Percentiles rank a stretch among this genome's conserved stretches.
Evolutionary conservation across 2,113 vertebrate species (phyloP).

Genomic region (Serinus canaria): DNA sequence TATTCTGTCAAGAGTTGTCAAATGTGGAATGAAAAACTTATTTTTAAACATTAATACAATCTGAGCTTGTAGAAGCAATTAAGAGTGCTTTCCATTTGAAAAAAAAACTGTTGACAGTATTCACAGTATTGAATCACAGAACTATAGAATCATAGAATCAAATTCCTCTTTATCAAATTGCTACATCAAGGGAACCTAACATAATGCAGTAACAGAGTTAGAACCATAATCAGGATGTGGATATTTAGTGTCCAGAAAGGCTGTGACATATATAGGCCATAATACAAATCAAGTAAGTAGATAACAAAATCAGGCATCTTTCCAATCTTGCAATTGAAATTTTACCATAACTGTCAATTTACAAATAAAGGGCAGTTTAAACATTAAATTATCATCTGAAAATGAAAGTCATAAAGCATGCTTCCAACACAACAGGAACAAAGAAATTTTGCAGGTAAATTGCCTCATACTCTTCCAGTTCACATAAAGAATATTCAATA

Average conservation of each 20-base stretch:
- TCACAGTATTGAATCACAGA: not conserved
- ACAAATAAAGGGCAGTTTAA: not conserved
- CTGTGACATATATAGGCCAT: not conserved
- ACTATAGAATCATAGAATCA: not conserved
- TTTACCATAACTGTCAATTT: not conserved
- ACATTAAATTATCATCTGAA: not conserved
- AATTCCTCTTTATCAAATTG: not conserved
- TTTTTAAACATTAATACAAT: constrained; percentile 5
- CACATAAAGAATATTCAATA: not conserved
- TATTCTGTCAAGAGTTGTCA: not conserved
- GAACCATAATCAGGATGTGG: not conserved
- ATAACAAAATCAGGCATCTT: not conserved
- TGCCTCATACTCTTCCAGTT: not conserved
- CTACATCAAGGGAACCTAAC: not conserved
- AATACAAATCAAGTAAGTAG: not conserved
- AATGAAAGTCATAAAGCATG: not conserved
- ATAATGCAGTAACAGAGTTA: not conserved
- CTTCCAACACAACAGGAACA: not conserved
- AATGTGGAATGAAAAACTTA: not conserved
- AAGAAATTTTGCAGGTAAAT: not conserved
- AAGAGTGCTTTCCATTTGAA: not conserved
- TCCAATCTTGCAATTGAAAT: not conserved
- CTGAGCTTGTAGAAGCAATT: not conserved
- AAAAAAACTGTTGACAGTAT: not conserved
- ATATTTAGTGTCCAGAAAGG: not conserved